Evolutionary conservation across 2,888 invertebrate genomes (phyloP).

Genomic region (Noctua fimbriata): DNA sequence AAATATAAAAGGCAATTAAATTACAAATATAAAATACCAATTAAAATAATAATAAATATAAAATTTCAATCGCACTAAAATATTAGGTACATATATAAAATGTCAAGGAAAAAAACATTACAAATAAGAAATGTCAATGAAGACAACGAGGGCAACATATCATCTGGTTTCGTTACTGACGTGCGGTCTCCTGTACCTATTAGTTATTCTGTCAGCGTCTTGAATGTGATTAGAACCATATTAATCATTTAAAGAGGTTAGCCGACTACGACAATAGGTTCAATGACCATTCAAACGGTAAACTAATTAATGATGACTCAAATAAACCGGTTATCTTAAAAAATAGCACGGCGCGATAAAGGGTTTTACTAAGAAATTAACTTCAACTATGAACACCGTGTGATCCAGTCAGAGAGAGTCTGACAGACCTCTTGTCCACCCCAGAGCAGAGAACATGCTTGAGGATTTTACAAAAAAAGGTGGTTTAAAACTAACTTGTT

Average conservation of each 20-base stretch:
- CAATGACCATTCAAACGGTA: conserved; percentile 14
- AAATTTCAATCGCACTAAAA: too few relatives aligned
- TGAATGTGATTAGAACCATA: not conserved
- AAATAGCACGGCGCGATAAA: not conserved
- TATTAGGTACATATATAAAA: too few relatives aligned
- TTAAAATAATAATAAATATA: too few relatives aligned
- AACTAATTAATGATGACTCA: not conserved
- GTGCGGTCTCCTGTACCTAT: not conserved
- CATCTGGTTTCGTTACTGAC: not conserved
- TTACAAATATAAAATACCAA: too few relatives aligned
- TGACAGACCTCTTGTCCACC: not conserved
- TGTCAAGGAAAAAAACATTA: too few relatives aligned
- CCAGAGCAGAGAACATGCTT: not conserved
- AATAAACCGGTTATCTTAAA: not conserved
- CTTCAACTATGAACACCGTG: not conserved
- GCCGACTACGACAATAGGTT: not conserved
- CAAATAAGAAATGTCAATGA: too few relatives aligned
- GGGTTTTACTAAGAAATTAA: not conserved
- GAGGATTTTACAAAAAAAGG: not conserved
- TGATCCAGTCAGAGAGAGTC: not conserved
- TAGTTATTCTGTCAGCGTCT: conserved; percentile 16
- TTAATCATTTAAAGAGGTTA: conserved; percentile 1
- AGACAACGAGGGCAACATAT: not conserved
- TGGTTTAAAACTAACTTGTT: not conserved
- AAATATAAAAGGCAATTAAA: too few relatives aligned